Evolutionary conservation across 2,888 invertebrate genomes (phyloP), one percentile per base, ranked within the genome.

Genomic region (Tuberolachnus salignus): DNA sequence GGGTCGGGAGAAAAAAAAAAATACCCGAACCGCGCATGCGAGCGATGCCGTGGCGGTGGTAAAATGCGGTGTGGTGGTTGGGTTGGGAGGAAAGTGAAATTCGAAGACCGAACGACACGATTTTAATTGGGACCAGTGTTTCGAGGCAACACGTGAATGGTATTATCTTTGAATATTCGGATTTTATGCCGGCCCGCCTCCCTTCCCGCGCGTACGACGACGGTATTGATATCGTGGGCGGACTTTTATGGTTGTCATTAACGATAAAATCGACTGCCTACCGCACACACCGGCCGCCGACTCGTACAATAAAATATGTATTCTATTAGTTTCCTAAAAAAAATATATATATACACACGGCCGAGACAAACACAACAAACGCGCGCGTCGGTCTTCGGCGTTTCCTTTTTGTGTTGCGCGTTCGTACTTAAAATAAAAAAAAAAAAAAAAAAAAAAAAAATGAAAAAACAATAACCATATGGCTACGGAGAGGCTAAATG

Each of bases 241-340:
- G 69, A 69, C 34, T 78, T 78, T 78, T 78, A 78, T 69, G 69
- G 67, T 67, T 51, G 69, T 78, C 78, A 69, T 78, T 69, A 69
- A 78, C 69, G 78, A 78, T 78, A 59, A 78, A 69, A 78, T 69
- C 67, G 78, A 69, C 78, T 78, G 78, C 78, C 67, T 78, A 69
- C 78, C 51, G 49, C 78, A 21, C 19, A 59, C 59, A 23, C 19
- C 14, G 21, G 1, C n/a, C n/a, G n/a, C n/a, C n/a, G n/a, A n/a
- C n/a, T n/a, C n/a, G 19, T 78, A 42, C 59, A 69, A 78, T 78
- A 69, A 78, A 67, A 78, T 69, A 64, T 59, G 16, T 78, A 59
- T 59, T 78, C 42, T 64, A 64, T 53, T 64, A 11, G 9, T 74
- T 74, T 74, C 21, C 53, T 64, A 44, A 74, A 69, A 66, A 64